Percentiles rank a stretch among this genome's conserved stretches.
phyloP scores from a whole-genome alignment of 2,888 invertebrate species.

The Eucera pruinosa region DNA sequence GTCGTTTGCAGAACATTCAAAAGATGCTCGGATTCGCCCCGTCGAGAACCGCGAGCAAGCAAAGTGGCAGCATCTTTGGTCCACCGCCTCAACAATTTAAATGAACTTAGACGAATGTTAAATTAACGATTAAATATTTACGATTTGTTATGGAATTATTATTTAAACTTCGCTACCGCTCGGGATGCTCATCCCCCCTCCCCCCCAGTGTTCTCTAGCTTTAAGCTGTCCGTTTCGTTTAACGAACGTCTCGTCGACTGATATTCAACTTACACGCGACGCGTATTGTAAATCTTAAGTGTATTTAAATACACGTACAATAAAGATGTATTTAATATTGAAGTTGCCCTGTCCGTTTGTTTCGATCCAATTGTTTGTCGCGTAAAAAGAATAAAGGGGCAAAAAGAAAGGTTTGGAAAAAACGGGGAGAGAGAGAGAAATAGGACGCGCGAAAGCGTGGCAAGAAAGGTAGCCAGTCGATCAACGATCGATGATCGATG shows the following conservation, averaged over 20 bases:
- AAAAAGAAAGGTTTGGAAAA: conserved; percentile 7
- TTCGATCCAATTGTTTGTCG: too few relatives aligned
- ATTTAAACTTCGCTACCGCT: conserved; percentile 25
- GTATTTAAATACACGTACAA: conserved; percentile 33
- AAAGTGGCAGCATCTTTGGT: conserved; percentile 94
- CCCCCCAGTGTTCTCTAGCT: too few relatives aligned
- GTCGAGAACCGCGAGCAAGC: conserved; percentile 98
- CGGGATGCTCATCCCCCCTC: too few relatives aligned
- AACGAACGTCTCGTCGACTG: too few relatives aligned
- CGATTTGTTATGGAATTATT: conserved; percentile 1
- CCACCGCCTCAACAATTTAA: conserved; percentile 93
- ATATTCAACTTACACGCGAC: too few relatives aligned
- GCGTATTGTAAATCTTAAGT: too few relatives aligned
- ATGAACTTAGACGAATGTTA: conserved; percentile 83
- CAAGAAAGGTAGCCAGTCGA: conserved; percentile 27
- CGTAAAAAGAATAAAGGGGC: conserved; percentile 1
- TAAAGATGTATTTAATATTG: conserved; percentile 52
- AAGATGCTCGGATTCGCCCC: conserved; percentile 98
- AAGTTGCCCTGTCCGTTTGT: too few relatives aligned
- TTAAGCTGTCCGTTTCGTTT: too few relatives aligned
- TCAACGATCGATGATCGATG: too few relatives aligned
- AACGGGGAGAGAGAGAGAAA: conserved; percentile 2
- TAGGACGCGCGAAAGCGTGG: conserved; percentile 16
- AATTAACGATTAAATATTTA: conserved; percentile 3
- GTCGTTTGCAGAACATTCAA: conserved; percentile 95